Conservation (phyloP, 2,797 vertebrate species). For the Mus minutoides region DNA sequence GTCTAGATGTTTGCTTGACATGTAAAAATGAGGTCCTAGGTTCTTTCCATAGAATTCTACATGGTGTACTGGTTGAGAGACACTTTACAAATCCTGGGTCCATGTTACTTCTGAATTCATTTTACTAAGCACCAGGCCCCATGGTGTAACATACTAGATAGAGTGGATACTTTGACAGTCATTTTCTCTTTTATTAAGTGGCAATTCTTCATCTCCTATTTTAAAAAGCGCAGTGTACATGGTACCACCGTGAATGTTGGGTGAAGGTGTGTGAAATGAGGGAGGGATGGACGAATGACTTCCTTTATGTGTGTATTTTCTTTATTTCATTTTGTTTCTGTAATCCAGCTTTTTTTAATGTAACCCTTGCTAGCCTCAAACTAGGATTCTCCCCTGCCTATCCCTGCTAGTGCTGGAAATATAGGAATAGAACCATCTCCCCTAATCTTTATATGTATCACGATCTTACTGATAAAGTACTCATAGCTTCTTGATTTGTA, state of each 20-base stretch:
- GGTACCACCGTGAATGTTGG: background rate
- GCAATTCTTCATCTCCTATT: background rate
- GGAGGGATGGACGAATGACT: background rate
- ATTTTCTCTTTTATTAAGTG: background rate
- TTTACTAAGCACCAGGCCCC: background rate
- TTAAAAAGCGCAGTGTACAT: background rate
- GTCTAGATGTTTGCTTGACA: background rate
- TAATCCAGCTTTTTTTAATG: background rate
- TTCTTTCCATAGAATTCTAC: background rate
- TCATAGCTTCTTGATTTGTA: slow-evolving; percentile 8
- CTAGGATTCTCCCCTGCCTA: too few species aligned
- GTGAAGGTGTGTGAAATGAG: background rate
- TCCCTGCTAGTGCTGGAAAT: background rate
- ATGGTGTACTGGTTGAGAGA: background rate
- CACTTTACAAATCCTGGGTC: background rate
- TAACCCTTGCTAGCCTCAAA: background rate
- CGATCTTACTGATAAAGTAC: background rate
- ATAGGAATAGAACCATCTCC: background rate
- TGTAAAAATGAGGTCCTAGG: background rate
- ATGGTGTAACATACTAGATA: background rate
- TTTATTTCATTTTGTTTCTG: background rate
- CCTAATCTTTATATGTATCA: background rate
- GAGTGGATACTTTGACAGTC: background rate
- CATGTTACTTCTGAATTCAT: background rate
- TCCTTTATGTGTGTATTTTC: background rate